phyloP scores from a whole-genome alignment of 2,888 invertebrate species.

The Blastobasis lacticolella region DNA sequence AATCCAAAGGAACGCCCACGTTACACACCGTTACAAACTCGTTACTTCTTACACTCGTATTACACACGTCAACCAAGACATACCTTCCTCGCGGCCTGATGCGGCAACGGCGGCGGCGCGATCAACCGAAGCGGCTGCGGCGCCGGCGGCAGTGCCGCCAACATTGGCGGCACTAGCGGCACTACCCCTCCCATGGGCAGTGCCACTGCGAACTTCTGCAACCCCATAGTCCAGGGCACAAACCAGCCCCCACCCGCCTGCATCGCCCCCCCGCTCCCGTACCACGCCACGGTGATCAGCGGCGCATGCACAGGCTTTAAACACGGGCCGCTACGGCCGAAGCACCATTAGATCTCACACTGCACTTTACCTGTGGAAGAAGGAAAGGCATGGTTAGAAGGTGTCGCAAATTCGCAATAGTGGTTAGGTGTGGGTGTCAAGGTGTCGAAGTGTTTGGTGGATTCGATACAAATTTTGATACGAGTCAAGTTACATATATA shows the following conservation, averaged over 20 bases:
- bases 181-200: slow-evolving; percentile 66
- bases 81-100: slow-evolving; percentile 59
- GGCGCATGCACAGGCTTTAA: slow-evolving; percentile 47
- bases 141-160: slow-evolving; percentile 57
- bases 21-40: too few species aligned
- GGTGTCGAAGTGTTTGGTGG: too few species aligned
- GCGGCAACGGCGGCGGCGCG: slow-evolving; percentile 52
- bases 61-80: slow-evolving; percentile 12
- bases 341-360: slow-evolving; percentile 27
- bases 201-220: slow-evolving; percentile 68
- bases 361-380: slow-evolving; percentile 61
- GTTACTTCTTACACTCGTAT: background rate
- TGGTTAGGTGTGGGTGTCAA: too few species aligned
- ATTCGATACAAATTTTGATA: too few species aligned
- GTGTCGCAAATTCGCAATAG: too few species aligned
- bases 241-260: slow-evolving; percentile 67
- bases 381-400: slow-evolving; percentile 14
- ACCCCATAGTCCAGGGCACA: slow-evolving; percentile 65
- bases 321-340: slow-evolving; percentile 34
- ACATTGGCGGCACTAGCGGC: slow-evolving; percentile 56
- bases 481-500: too few species aligned
- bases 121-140: slow-evolving; percentile 59
- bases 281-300: slow-evolving; percentile 70
- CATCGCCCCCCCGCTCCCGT: slow-evolving; percentile 63
- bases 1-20: too few species aligned